Evolutionary conservation across 1,140 invertebrate species (phyloP), one percentile per base, ranked within the genome.

Genomic region (Bradysia coprophila): DNA sequence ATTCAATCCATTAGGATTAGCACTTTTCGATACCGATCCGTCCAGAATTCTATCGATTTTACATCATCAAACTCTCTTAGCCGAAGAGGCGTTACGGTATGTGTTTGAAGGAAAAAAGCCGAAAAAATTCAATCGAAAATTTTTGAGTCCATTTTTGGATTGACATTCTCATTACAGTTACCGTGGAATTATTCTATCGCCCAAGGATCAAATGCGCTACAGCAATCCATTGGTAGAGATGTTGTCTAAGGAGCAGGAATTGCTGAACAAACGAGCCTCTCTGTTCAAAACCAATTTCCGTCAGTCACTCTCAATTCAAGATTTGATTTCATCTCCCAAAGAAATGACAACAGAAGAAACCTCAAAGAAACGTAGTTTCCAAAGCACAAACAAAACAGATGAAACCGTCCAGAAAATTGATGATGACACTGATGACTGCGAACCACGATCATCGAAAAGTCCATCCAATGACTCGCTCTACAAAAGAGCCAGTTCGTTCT

Each of bases 11-110:
- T 47, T 59, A 39, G 57, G 57, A 15, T 43, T 61, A 43, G 55
- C 55, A 49, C 48, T 59, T 38, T 60, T 60, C 46, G 58, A 61
- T 48, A 54, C 58, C 19, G 58, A 60, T 61, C 57, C 58, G 55
- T 60, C 56, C 58, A 56, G 56, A 57, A 59, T 61, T 32, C 47
- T 61, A 40, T 53, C 49, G 46, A 52, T 61, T 40, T 45, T 61
- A 21, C 58, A 59, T 39, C 58, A 61, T 32, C 58, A 61, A 48
- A 57, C 58, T 40, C 56, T 56, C 50, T 48, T 61, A 38, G 57
- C 58, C 40, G 58, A 61, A 40, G 58, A 61, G 46, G 53, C 58
- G 34, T 49, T 61, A 41, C 51, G 55, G 58, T 61, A 44, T 9
- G 11, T 39, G 8, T 31, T 31, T 31, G 28, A 8, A 9, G 28